phyloP scores from a whole-genome alignment of 2,113 vertebrate species.

The Genyomyrus donnyi region DNA sequence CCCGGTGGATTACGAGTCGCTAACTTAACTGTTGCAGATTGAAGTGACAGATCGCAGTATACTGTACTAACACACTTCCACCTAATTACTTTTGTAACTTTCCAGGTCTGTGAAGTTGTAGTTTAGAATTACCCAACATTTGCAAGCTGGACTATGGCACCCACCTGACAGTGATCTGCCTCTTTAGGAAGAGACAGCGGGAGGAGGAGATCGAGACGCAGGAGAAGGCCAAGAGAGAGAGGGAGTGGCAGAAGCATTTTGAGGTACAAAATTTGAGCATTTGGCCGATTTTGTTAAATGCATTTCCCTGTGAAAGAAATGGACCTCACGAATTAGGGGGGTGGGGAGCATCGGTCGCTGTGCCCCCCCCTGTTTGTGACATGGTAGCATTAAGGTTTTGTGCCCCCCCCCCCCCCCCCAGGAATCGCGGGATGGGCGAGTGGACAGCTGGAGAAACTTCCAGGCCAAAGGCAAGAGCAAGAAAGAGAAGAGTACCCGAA shows the following conservation, averaged over 20 bases:
- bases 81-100: background rate
- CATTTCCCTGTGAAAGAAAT: background rate
- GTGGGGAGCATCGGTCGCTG: background rate
- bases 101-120: background rate
- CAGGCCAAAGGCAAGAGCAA: conserved; percentile 87
- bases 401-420: conserved; percentile 28
- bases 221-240: conserved; percentile 87
- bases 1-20: background rate
- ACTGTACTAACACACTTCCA: background rate
- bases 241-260: conserved; percentile 98
- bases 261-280: conserved; percentile 62
- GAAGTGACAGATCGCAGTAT: background rate
- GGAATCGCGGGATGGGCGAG: conserved; percentile 94
- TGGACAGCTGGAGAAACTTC: conserved; percentile 96
- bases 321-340: background rate
- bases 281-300: background rate
- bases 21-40: background rate
- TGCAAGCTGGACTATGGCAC: background rate
- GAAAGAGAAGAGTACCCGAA: conserved; percentile 92
- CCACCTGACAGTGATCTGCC: background rate
- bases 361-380: background rate
- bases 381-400: background rate
- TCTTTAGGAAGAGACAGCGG: conserved; percentile 81
- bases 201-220: conserved; percentile 94
- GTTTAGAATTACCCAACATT: background rate